Percentiles rank a stretch among this genome's conserved stretches.
phyloP scores from a whole-genome alignment of 2,797 vertebrate genomes.

The Helostoma temminkii region DNA sequence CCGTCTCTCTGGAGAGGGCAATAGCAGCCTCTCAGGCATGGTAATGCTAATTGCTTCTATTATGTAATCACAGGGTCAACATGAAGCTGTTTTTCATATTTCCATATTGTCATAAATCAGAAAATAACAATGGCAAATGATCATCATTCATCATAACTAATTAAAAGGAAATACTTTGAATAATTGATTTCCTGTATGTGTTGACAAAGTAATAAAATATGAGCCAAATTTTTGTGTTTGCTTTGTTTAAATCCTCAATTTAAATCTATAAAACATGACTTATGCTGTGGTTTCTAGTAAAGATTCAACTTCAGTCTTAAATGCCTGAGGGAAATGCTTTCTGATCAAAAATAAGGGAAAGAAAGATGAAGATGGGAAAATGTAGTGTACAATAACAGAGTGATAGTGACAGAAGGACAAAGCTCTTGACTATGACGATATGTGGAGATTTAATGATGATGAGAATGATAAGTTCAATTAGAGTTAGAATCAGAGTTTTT shows the following conservation, averaged over 20 bases:
- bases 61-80: constrained; percentile 60
- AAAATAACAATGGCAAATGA: constrained; percentile 6
- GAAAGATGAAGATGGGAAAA: no score
- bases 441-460: no score
- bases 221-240: neutral
- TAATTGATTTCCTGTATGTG: neutral
- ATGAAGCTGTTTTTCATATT: constrained; percentile 22
- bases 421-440: no score
- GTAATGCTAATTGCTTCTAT: constrained; percentile 64
- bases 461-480: no score
- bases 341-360: no score
- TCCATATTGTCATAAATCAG: constrained; percentile 10
- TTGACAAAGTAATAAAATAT: constrained; percentile 5
- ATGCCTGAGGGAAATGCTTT: no score
- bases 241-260: neutral
- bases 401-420: no score
- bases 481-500: no score
- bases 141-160: constrained; percentile 5
- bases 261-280: neutral
- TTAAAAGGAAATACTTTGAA: constrained; percentile 15
- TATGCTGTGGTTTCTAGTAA: neutral
- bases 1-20: constrained; percentile 59
- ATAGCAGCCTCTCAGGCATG: constrained; percentile 59
- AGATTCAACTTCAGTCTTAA: no score
- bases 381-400: no score